Evolutionary conservation across 2,888 invertebrate genomes (phyloP), one percentile per base, ranked within the genome.

Genomic region (Thumatha senex): DNA sequence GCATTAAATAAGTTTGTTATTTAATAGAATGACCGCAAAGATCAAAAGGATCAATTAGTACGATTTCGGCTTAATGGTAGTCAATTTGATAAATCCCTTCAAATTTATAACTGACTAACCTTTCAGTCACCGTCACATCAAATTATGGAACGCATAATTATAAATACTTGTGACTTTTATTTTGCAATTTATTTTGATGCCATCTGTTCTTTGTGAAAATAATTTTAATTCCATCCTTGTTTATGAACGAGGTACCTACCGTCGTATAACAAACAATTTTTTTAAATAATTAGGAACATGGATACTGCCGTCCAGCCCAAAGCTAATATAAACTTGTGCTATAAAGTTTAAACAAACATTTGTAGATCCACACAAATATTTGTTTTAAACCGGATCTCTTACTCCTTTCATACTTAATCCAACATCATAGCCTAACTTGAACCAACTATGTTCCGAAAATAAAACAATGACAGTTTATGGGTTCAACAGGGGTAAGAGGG

Each of bases 101-200:
- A 55, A 72, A 76, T 80, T 80, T 77, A 74, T 78, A 48, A 33
- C 52, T 52, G 76, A 75, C 67, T 59, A 63, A 74, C 72, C 48
- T 70, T 73, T 77, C 74, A 74, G 72, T 72, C 73, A 73, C 72
- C 82, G 82, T 82, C 82, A 81, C 76, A 72, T 69, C 63, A 70
- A 72, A 74, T 81, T 78, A 74, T 58, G 45, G 46, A 60, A 55
- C 54, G 40, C 47, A 8, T 47, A 66, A 63, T 65, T 69, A 65
- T 68, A 63, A 63, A 66, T 46, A 70, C 18, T 24, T 24, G 5
- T 58, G 50, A 48, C 51, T 56, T 42, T 12, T 58, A 56, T 56
- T 68, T 61, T 54, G 29, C 42, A 42, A 48, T 39, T 38, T n/a
- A 24, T 24, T 24, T 2, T 5, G 18, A 5, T 24, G 5, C 18